Conservation (phyloP, 2,113 vertebrate genomes). For the Rhea americana region DNA sequence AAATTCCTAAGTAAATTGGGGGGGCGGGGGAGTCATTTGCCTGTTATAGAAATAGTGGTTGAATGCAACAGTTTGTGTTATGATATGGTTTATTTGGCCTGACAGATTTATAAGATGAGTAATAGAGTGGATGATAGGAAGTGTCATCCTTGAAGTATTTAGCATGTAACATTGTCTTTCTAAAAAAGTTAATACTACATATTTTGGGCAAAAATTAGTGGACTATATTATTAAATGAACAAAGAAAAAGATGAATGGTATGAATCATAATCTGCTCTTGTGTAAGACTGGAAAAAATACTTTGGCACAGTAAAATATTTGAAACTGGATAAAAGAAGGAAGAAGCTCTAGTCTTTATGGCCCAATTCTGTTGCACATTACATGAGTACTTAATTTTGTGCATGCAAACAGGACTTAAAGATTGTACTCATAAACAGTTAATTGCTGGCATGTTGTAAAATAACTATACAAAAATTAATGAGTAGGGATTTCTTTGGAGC, state of each 20-base stretch:
- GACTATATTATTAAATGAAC: not conserved
- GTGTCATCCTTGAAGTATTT: not conserved
- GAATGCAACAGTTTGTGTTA: not conserved
- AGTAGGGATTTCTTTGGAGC: not conserved
- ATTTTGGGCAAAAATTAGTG: not conserved
- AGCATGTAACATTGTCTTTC: not conserved
- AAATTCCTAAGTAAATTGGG: not conserved
- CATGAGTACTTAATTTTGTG: not conserved
- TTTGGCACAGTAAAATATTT: not conserved
- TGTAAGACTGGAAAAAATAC: not conserved
- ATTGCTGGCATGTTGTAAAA: not conserved
- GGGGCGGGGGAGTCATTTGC: not conserved
- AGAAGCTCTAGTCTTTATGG: not conserved
- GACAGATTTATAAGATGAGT: not conserved
- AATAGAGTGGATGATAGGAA: not conserved
- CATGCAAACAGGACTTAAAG: not conserved
- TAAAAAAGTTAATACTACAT: not conserved
- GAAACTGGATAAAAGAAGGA: not conserved
- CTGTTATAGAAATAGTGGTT: not conserved
- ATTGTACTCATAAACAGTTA: not conserved
- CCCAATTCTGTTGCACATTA: not conserved
- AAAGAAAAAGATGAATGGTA: not conserved
- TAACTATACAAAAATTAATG: not conserved
- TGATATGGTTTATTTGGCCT: not conserved
- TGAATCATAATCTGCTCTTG: not conserved